Evolutionary conservation across 1,140 invertebrate genomes (phyloP), one percentile per base, ranked within the genome.

Genomic region (Mactra quadrangularis): DNA sequence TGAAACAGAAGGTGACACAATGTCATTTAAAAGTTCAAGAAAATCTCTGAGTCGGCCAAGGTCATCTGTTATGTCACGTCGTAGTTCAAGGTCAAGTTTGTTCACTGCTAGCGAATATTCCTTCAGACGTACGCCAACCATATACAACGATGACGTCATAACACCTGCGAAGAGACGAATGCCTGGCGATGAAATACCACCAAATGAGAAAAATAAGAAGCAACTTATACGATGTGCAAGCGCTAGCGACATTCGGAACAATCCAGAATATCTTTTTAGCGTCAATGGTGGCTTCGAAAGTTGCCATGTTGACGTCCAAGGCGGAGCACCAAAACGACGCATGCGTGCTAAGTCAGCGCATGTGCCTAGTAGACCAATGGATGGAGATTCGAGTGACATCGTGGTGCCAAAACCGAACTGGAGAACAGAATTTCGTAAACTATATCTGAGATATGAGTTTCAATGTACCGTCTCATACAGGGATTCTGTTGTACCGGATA

Each of bases 211-310:
- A 27, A 82, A 88, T 45, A 64, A 72, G 1, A 79, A 85, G 17
- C 74, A 78, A 3, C 33, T 89, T 22, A 89, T 90, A n/a, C 59
- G 79, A 19, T 83, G 85, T 47, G 88, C 85, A 9, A 76, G 83
- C 50, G 59, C 68, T 13, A 72, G 45, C 35, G 88, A 90, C 81
- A 76, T 88, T 38, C 78, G 89, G 35, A 90, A 90, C 83, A 85
- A 86, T 13, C 86, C 86, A 13, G 85, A 89, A 55, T 87, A 86
- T 70, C 76, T 89, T 6, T 85, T 87, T n/a, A 83, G 89, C 29
- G 35, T 88, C 33, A 71, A 78, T 0, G 57, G 50, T 13, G 29
- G 57, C 25, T 11, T 45, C n/a, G 62, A 52, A 19, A 57, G 31
- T 15, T 45, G 22, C 3, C 60, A 64, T 3, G 31, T 2, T 64